A percentile compares a stretch with the other conserved stretches of the same genome.
phyloP scores from a whole-genome alignment of 2,888 invertebrate genomes.

The Heliconius ethilla region DNA sequence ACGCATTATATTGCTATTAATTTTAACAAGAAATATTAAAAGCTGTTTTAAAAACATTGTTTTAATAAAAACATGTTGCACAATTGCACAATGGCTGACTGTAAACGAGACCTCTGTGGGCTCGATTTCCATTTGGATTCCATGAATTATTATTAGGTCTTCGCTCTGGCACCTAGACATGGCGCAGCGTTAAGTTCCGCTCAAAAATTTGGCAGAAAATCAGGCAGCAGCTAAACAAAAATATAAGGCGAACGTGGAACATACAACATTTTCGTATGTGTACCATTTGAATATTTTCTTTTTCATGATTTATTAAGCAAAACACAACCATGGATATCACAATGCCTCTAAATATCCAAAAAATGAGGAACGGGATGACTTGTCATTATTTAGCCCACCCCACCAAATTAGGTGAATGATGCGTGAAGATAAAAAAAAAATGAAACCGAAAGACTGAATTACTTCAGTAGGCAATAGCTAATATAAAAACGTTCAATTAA shows the following conservation, averaged over 20 bases:
- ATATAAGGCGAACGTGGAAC: too few species aligned
- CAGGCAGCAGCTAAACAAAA: too few species aligned
- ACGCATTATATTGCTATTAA: not conserved
- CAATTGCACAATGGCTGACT: too few species aligned
- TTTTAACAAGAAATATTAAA: not conserved
- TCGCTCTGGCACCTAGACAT: too few species aligned
- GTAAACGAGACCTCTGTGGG: too few species aligned
- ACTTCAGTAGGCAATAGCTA: not conserved
- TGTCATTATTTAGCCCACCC: not conserved
- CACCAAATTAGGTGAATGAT: not conserved
- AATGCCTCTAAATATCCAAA: not conserved
- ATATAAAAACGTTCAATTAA: conserved; percentile 9
- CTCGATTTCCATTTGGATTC: too few species aligned
- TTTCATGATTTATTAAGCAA: too few species aligned
- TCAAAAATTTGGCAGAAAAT: too few species aligned
- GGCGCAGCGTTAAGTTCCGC: too few species aligned
- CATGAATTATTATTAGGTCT: too few species aligned
- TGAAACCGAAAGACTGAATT: not conserved
- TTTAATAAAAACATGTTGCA: too few species aligned
- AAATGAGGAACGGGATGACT: not conserved
- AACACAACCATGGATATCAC: too few species aligned
- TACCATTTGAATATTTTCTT: not conserved
- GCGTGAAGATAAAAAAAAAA: not conserved
- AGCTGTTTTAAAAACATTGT: not conserved
- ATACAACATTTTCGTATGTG: not conserved